Base-by-base conservation (phyloP, 1,140 invertebrate genomes). In the Neodiprion virginianus region DNA sequence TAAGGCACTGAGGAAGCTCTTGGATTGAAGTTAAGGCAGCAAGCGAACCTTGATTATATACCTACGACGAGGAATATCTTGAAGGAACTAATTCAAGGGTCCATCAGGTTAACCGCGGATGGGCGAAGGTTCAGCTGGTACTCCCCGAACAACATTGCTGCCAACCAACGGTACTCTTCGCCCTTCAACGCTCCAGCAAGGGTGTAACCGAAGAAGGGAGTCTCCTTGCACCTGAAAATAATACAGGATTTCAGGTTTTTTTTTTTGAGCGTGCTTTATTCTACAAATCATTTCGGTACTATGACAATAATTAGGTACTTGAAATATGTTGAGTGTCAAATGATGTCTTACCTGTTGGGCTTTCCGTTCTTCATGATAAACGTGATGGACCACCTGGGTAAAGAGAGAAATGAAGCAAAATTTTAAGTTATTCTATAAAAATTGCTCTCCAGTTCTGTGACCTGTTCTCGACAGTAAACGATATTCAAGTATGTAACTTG, bases 141-240 rank as follows among this genome's bases (percentile, higher is more conserved):
- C 80, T 95, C 90, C 1, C 91, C 92, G 77, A 94, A 91, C 72
- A 93, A 87, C 87, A 96, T 92, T 17, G 93, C 93, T 11, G 93
- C 91, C 74, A 95, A 90, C 94, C 95, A 96, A 72, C 91, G 92
- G 9, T 94, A 90, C 77, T 94, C 91, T 67, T 95, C 92, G 28
- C 93, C 91, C 72, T 92, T 92, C 28, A 93, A 92, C 23, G 90
- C 91, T 71, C 94, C 95, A 3, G 93, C 93, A 48, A 96, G 86
- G 0, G 93, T 94, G 76, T 92, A 91, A 1, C 95, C 95, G 84
- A 96, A 96, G 86, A 90, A 96, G 0, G 94, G 94, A 53, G 87
- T 91, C 67, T 94, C 93, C 85, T 93, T 95, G 47, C 90, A 92
- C 82, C 95, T 95, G 78, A 65, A 88, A 75, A 47, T 61, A 75